Conservation (phyloP, 2,888 invertebrate species). For the Acanthosepion esculentum region DNA sequence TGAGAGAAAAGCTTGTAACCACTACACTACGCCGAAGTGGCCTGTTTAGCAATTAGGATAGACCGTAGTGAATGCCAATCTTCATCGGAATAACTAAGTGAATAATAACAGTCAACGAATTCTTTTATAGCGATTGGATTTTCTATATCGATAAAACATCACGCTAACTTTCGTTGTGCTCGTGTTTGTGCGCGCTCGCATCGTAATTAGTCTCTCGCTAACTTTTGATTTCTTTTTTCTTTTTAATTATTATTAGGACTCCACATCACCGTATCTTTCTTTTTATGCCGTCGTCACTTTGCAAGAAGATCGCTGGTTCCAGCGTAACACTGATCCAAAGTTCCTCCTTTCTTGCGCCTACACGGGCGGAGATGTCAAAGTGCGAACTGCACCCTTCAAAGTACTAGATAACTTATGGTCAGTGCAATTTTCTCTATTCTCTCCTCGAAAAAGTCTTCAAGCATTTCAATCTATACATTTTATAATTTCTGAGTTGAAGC, state of each 20-base stretch:
- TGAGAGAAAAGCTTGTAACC: too few relatives aligned
- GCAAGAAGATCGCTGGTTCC: constrained; percentile 34
- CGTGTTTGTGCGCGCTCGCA: not conserved
- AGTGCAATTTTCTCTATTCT: not conserved
- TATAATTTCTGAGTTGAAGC: too few relatives aligned
- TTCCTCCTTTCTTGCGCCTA: constrained; percentile 40
- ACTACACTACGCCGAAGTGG: too few relatives aligned
- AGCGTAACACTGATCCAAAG: not conserved
- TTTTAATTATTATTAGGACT: not conserved
- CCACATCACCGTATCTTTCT: not conserved
- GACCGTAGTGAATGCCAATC: too few relatives aligned
- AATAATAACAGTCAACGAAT: too few relatives aligned
- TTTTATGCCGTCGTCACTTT: not conserved
- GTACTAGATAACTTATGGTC: not conserved
- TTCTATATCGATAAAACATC: too few relatives aligned
- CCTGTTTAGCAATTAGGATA: too few relatives aligned
- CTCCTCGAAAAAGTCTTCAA: too few relatives aligned
- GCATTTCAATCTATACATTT: too few relatives aligned
- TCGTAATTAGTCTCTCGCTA: not conserved
- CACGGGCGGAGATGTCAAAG: constrained; percentile 35
- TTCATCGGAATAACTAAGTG: too few relatives aligned
- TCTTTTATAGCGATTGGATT: too few relatives aligned
- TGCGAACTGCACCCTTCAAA: not conserved
- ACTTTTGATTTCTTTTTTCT: not conserved
- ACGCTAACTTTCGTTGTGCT: too few relatives aligned